Conservation (phyloP, 53 echinoderm and acorn worm species). For the Paelopatides confundens region DNA sequence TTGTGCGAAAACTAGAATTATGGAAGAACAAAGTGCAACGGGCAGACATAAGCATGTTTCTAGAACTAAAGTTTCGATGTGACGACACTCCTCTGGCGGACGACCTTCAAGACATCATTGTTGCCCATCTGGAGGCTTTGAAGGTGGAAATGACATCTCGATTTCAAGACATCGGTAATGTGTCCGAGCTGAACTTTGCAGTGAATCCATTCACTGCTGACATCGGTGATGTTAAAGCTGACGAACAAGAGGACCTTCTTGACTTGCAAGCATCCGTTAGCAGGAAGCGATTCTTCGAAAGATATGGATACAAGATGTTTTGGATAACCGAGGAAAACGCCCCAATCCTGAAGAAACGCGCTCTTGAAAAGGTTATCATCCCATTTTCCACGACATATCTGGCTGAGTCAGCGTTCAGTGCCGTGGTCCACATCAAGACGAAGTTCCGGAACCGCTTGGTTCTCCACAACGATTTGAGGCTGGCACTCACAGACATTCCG, state of each 20-base stretch:
- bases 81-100: too few relatives aligned
- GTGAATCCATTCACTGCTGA: neutral
- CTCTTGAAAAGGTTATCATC: neutral
- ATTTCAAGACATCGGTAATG: neutral
- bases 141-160: neutral
- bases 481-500: neutral
- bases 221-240: too few relatives aligned
- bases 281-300: neutral
- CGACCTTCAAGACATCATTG: neutral
- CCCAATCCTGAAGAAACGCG: neutral
- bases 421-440: neutral
- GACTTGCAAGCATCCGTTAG: neutral
- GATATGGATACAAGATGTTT: neutral
- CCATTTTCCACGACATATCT: neutral
- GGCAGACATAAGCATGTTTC: too few relatives aligned
- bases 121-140: neutral
- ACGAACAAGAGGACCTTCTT: too few relatives aligned
- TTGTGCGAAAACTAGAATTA: neutral
- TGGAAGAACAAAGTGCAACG: too few relatives aligned
- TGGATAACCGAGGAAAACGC: neutral
- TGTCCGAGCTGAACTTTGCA: neutral
- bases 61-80: too few relatives aligned
- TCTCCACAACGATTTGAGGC: neutral
- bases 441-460: neutral
- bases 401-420: neutral